Evolutionary conservation across 2,888 invertebrate species (phyloP), one percentile per base, ranked within the genome.

Genomic region (Augochlorella aurata): DNA sequence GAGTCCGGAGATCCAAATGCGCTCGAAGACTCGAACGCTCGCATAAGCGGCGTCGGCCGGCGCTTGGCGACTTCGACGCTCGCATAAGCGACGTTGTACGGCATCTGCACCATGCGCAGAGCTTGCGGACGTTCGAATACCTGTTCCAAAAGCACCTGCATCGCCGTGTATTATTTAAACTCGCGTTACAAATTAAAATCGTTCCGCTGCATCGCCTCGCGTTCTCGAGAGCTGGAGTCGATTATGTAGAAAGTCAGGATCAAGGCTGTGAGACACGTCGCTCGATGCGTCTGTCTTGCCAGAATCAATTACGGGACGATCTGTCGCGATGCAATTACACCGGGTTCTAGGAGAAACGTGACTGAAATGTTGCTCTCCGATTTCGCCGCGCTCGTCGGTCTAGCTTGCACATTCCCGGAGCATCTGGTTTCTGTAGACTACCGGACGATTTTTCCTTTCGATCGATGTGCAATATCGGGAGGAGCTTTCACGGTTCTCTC

Each of bases 271-370:
- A 44, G 44, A n/a, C 38, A 52, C 63, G 69, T 78, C 50, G 45
- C 29, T 10, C 16, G 58, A 58, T 24, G 44, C 50, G 54, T 50
- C 54, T 24, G 21, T 45, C 80, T 70, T 52, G 10, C 24, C 47
- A 21, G 63, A 77, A 77, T 82, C 84, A 73, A 74, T 85, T 85
- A 75, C 69, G 66, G 58, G 58, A 24, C 50, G 66, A 67, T 49
- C 68, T 18, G 77, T 79, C 70, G 29, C 70, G 24, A 45, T 47
- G 47, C 72, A 75, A 83, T 85, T 78, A 67, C 69, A 52, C 50
- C 12, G 50, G 14, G n/a, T 67, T 68, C 63, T 80, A 79, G 73
- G 77, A 74, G 71, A 38, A 71, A 68, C 79, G 74, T 61, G 76
- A 63, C 54, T 49, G 18, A 73, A 82, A 83, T 68, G 45, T 50